A percentile compares a stretch with the other conserved stretches of the same genome.
Conservation (phyloP, 2,888 invertebrate species). For the Lypha dubia region DNA sequence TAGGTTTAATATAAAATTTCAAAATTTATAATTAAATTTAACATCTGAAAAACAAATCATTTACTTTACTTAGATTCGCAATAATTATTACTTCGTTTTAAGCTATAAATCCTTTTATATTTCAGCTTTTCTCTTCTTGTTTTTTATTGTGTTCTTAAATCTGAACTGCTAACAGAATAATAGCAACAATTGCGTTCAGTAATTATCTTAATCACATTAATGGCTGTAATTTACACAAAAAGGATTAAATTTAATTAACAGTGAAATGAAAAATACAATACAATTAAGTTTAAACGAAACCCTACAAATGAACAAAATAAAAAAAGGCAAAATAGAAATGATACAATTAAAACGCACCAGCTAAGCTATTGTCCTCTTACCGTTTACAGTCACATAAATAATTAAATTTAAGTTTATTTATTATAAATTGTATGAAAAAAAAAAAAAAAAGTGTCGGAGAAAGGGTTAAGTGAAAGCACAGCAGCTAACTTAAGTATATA, state of each 20-base stretch:
- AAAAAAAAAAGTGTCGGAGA: neutral
- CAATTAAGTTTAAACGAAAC: slow-evolving; percentile 22
- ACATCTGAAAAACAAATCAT: neutral
- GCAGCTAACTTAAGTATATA: slow-evolving; percentile 36
- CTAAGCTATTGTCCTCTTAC: neutral
- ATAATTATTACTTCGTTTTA: neutral
- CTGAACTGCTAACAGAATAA: slow-evolving; percentile 28
- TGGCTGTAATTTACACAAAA: slow-evolving; percentile 65
- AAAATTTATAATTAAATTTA: too few relatives aligned
- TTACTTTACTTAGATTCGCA: neutral
- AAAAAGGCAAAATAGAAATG: slow-evolving; percentile 24
- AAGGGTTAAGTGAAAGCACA: neutral
- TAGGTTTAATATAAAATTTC: too few relatives aligned
- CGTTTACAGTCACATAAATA: neutral
- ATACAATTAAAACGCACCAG: neutral
- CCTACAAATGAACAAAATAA: neutral
- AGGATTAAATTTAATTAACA: slow-evolving; percentile 66
- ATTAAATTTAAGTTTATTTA: too few relatives aligned
- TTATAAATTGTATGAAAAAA: neutral
- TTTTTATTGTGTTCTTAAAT: slow-evolving; percentile 30
- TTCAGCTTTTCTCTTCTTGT: neutral
- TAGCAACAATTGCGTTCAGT: slow-evolving; percentile 43
- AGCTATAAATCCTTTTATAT: neutral
- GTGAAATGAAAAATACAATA: slow-evolving; percentile 47
- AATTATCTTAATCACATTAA: slow-evolving; percentile 70